A percentile compares a stretch with the other conserved stretches of the same genome.
Conservation (phyloP, 2,797 vertebrate genomes). For the Ctenopoma kingsleyae region DNA sequence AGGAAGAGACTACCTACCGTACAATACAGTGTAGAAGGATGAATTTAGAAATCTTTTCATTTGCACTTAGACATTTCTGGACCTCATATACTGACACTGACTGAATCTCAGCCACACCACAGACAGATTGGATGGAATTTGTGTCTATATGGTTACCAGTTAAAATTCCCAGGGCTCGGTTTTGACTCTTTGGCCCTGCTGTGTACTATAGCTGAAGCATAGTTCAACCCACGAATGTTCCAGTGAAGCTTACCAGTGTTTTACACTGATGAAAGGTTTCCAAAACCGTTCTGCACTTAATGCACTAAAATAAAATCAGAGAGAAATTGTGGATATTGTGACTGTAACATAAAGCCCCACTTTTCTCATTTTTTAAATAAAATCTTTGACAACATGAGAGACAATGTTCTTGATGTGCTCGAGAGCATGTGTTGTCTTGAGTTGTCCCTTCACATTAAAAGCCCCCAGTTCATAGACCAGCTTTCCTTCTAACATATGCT, state of each 20-base stretch:
- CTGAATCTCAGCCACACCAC: neutral
- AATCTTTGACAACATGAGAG: conserved; percentile 1
- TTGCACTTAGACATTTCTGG: conserved; percentile 16
- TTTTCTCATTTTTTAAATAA: neutral
- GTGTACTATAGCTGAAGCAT: neutral
- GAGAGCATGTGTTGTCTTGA: conserved; percentile 22
- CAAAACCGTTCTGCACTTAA: conserved; percentile 2
- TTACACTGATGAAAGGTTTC: conserved; percentile 19
- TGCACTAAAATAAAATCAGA: neutral
- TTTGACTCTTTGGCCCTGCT: conserved; percentile 16
- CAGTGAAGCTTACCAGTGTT: neutral
- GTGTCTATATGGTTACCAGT: neutral
- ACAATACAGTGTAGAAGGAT: neutral
- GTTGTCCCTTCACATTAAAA: conserved; percentile 51
- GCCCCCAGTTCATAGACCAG: conserved; percentile 35
- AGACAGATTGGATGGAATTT: conserved; percentile 4
- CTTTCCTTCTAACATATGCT: conserved; percentile 65
- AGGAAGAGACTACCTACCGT: neutral
- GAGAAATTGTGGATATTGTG: neutral
- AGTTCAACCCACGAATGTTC: conserved; percentile 19
- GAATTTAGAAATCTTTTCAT: conserved; percentile 5
- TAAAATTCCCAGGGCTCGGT: conserved; percentile 1
- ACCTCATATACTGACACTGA: conserved; percentile 9
- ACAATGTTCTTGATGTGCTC: neutral
- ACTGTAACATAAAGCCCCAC: neutral